Evolutionary conservation across 2,888 invertebrate species (phyloP).

Genomic region (Galerucella nymphaeae): DNA sequence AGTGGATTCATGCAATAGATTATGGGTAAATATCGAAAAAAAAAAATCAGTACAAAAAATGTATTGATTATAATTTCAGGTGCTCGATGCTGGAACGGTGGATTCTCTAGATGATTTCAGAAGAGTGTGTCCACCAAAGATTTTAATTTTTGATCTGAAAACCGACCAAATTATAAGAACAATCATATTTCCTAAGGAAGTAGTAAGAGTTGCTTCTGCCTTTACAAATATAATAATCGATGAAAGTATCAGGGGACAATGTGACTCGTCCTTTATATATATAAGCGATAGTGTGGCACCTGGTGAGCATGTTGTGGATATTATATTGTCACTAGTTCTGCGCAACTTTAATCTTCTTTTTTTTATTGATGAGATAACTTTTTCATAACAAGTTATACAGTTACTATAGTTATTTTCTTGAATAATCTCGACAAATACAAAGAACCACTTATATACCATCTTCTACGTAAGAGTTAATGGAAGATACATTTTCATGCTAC

Average conservation of each 20-base stretch:
- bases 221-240: constrained; percentile 85
- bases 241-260: constrained; percentile 74
- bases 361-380: too few species aligned
- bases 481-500: neutral
- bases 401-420: neutral
- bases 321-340: neutral
- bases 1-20: constrained; percentile 81
- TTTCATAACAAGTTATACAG: too few species aligned
- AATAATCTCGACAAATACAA: neutral
- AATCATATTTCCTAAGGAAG: constrained; percentile 79
- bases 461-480: neutral
- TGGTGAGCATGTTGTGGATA: constrained; percentile 64
- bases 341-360: too few species aligned
- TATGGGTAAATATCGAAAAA: constrained; percentile 69
- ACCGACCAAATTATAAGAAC: constrained; percentile 77
- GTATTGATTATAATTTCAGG: constrained; percentile 66
- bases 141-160: constrained; percentile 81
- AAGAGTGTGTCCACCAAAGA: constrained; percentile 80
- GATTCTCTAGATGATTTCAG: constrained; percentile 77
- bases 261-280: constrained; percentile 83
- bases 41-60: neutral
- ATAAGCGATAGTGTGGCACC: constrained; percentile 86
- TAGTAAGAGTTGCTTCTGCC: constrained; percentile 77
- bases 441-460: neutral
- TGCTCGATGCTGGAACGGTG: constrained; percentile 80